Percentiles rank a stretch among this genome's conserved stretches.
These are phyloP conservation scores for Sepioteuthis lessoniana DNA, from an alignment of 2,888 invertebrate genomes.

Conservation along the genomic window DNA sequence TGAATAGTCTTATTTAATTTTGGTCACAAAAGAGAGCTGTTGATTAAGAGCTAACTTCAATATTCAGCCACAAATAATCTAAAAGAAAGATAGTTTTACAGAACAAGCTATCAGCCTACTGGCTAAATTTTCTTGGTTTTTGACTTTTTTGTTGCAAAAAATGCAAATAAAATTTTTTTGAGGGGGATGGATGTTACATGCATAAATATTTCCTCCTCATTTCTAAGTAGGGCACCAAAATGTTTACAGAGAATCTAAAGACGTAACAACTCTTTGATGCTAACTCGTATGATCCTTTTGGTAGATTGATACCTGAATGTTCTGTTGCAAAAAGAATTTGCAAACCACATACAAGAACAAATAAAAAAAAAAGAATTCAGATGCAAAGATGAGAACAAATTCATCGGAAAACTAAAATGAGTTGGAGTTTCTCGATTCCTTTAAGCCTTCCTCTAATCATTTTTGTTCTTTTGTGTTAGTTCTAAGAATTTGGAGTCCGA, in stretches of 20 bases:
- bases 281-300: not conserved
- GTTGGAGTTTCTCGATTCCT: not conserved
- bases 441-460: not conserved
- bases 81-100: not conserved
- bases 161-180: not conserved
- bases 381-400: not conserved
- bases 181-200: too few species aligned
- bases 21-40: not conserved
- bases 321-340: not conserved
- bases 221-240: not conserved
- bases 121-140: not conserved
- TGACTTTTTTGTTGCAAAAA: not conserved
- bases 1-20: not conserved
- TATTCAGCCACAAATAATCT: not conserved
- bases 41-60: not conserved
- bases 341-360: not conserved
- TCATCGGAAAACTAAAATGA: not conserved
- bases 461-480: not conserved
- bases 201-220: not conserved
- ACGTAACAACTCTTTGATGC: not conserved
- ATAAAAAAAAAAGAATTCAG: slow-evolving; percentile 15
- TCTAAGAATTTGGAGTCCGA: slow-evolving; percentile 42
- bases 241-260: too few species aligned
- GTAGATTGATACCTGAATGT: not conserved
- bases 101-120: not conserved